Percentiles rank a stretch among this genome's conserved stretches.
These are phyloP conservation scores for Diorhabda elongata DNA, from an alignment of 1,140 invertebrate species.

Conservation along the genomic window DNA sequence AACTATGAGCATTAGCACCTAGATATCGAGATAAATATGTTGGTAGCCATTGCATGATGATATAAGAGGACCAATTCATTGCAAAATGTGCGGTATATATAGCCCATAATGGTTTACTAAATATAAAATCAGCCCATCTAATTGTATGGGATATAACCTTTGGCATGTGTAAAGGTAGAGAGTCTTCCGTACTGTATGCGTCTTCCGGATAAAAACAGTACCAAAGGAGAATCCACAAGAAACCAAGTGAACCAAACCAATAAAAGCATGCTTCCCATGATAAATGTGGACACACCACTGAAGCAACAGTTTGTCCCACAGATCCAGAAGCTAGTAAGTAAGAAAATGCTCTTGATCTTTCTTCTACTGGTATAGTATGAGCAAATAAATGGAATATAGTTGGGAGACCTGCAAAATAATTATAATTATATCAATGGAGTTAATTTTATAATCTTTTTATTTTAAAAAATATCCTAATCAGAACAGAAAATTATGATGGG, in stretches of 20 bases:
- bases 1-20: conserved; percentile 65
- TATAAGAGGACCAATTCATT: conserved; percentile 83
- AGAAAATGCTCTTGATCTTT: conserved; percentile 71
- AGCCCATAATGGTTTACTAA: conserved; percentile 72
- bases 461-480: no score
- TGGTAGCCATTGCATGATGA: conserved; percentile 81
- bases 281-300: conserved; percentile 64
- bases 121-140: conserved; percentile 65
- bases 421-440: background rate
- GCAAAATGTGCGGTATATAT: conserved; percentile 77
- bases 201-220: conserved; percentile 59
- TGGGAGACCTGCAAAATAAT: conserved; percentile 61
- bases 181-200: conserved; percentile 53
- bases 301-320: conserved; percentile 73
- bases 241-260: conserved; percentile 66
- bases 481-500: no score
- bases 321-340: conserved; percentile 72
- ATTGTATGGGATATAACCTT: conserved; percentile 56
- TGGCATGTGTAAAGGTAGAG: conserved; percentile 63
- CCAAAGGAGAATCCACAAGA: conserved; percentile 70
- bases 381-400: conserved; percentile 79
- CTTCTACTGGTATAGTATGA: conserved; percentile 68
- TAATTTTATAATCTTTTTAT: no score
- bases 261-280: conserved; percentile 70
- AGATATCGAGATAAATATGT: conserved; percentile 68